These are phyloP conservation scores for Microplitis demolitor DNA, from an alignment of 1,140 invertebrate genomes.

Conservation along the genomic window DNA sequence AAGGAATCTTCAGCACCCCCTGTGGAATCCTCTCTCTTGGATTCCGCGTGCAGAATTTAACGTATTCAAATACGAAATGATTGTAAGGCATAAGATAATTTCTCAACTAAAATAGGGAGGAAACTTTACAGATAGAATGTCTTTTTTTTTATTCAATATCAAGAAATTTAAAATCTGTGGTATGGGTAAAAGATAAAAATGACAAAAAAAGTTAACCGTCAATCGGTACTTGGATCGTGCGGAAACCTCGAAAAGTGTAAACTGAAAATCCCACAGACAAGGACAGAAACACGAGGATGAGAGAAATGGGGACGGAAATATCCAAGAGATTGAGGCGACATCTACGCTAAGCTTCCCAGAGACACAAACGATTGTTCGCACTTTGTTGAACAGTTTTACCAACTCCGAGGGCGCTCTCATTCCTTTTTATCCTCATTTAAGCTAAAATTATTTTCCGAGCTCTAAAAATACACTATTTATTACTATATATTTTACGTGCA, in stretches of 20 bases:
- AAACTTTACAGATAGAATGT: not conserved
- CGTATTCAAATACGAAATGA: constrained; percentile 32
- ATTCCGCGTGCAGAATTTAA: constrained; percentile 35
- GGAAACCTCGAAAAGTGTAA: not conserved
- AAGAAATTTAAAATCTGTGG: not conserved
- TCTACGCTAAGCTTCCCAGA: constrained; percentile 24
- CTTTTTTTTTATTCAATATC: not conserved
- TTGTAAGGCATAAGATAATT: not conserved
- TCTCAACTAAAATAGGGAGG: not conserved
- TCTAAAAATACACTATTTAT: not conserved
- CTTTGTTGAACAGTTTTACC: constrained; percentile 24
- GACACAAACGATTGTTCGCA: constrained; percentile 23
- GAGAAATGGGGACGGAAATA: not conserved
- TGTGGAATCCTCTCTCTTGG: constrained; percentile 4
- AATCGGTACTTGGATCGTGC: constrained; percentile 16
- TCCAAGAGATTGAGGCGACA: constrained; percentile 17
- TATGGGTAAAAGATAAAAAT: not conserved
- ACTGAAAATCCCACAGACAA: not conserved
- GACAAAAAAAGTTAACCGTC: not conserved
- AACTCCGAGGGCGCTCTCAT: constrained; percentile 1
- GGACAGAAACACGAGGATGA: not conserved
- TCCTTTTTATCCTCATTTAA: not conserved
- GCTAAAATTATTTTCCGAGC: not conserved
- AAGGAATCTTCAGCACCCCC: constrained; percentile 21
- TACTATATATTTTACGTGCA: too few species aligned